These are phyloP conservation scores for Gephyroberyx darwinii DNA, from an alignment of 2,797 vertebrate species.

Conservation along the genomic window DNA sequence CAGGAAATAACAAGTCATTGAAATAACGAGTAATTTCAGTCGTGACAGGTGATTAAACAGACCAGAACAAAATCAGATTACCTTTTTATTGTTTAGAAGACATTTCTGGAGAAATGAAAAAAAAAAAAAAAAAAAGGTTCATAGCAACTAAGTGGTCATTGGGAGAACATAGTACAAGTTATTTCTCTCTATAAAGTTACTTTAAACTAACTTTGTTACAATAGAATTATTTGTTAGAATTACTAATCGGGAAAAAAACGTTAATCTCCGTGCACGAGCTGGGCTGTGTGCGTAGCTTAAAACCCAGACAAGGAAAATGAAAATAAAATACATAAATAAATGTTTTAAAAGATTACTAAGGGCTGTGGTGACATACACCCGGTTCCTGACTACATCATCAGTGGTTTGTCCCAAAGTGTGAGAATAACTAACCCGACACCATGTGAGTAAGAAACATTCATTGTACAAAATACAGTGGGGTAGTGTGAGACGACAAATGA, in stretches of 20 bases:
- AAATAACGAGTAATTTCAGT: too few relatives aligned
- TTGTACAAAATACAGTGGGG: slow-evolving; percentile 25
- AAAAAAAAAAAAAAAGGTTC: slow-evolving; percentile 15
- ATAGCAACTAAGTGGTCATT: slow-evolving; percentile 33
- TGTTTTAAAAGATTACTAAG: slow-evolving; percentile 40
- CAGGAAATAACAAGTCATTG: too few relatives aligned
- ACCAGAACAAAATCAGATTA: slow-evolving; percentile 18
- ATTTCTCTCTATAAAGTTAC: slow-evolving; percentile 47
- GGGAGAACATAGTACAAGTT: slow-evolving; percentile 32
- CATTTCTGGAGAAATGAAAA: slow-evolving; percentile 51
- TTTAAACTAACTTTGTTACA: slow-evolving; percentile 59
- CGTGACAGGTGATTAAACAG: too few relatives aligned
- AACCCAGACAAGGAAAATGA: slow-evolving; percentile 44
- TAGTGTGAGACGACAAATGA: slow-evolving; percentile 17
- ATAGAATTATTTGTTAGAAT: slow-evolving; percentile 64
- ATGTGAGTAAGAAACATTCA: slow-evolving; percentile 38
- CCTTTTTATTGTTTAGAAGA: slow-evolving; percentile 56
- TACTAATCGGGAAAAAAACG: slow-evolving; percentile 43
- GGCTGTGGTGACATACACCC: slow-evolving; percentile 55
- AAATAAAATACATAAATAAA: slow-evolving; percentile 60
- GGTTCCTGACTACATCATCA: slow-evolving; percentile 49
- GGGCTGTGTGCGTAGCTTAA: slow-evolving; percentile 77
- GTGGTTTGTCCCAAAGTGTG: slow-evolving; percentile 67
- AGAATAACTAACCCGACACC: slow-evolving; percentile 34
- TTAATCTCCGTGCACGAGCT: slow-evolving; percentile 61